Conservation (phyloP, 2,888 invertebrate species). For the Agrilus biguttatus region DNA sequence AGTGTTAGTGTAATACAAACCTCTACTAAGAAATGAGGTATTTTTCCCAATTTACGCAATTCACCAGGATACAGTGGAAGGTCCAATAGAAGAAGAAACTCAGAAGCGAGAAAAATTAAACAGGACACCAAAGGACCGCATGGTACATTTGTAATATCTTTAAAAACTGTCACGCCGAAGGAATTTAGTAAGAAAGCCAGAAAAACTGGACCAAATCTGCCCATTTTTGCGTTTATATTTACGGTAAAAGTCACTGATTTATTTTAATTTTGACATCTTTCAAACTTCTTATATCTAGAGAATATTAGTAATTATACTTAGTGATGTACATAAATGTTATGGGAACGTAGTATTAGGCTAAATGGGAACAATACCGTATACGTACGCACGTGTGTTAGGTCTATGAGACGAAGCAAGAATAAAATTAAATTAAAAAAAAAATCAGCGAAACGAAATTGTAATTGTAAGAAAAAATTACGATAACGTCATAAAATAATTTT, state of each 20-base stretch:
- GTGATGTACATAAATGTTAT: background rate
- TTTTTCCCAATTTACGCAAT: constrained; percentile 15
- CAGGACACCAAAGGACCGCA: constrained; percentile 21
- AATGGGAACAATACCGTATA: background rate
- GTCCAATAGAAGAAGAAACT: constrained; percentile 23
- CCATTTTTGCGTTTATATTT: constrained; percentile 16
- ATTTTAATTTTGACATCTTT: constrained; percentile 6
- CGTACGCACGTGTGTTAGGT: no score
- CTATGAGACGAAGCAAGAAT: no score
- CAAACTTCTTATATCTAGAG: constrained; percentile 3
- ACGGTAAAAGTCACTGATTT: background rate
- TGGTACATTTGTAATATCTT: constrained; percentile 14
- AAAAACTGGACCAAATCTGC: constrained; percentile 19
- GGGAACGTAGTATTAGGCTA: constrained; percentile 4
- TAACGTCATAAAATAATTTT: no score
- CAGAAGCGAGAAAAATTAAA: constrained; percentile 20
- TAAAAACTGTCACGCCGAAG: constrained; percentile 20
- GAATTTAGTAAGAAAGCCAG: constrained; percentile 20
- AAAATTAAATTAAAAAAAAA: no score
- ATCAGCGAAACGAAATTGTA: no score
- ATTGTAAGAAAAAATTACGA: no score
- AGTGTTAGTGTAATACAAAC: background rate
- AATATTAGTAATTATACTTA: no score
- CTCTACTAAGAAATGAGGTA: constrained; percentile 3
- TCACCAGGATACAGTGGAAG: constrained; percentile 20